Conservation (phyloP, 2,888 invertebrate species). For the Acanthosepion pharaonis region DNA sequence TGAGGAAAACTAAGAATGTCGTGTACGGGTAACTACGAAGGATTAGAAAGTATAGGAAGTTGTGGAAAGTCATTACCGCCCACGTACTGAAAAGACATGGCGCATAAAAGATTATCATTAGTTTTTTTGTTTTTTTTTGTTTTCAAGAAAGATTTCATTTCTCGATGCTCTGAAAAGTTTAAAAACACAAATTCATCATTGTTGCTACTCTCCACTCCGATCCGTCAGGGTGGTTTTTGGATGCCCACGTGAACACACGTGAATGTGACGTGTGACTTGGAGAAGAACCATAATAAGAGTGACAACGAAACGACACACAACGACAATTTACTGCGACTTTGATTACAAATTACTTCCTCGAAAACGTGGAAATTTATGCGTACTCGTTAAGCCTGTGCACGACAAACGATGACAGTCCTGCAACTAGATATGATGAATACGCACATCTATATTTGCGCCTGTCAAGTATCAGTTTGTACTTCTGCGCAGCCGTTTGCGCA, state of each 20-base stretch:
- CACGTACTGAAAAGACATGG: no score
- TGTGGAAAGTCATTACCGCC: no score
- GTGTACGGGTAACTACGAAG: no score
- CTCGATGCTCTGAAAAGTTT: no score
- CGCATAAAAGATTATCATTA: no score
- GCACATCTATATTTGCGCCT: not conserved
- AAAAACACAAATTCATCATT: no score
- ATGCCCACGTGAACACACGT: not conserved
- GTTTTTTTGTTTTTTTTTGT: no score
- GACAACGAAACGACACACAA: not conserved
- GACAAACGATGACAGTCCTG: not conserved
- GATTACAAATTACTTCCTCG: slow-evolving; percentile 13
- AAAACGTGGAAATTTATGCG: not conserved
- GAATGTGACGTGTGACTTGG: not conserved
- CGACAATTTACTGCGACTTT: slow-evolving; percentile 17
- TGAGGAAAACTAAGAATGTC: no score
- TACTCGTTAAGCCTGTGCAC: not conserved
- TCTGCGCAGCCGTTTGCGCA: not conserved
- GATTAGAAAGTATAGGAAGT: no score
- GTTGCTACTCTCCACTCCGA: no score
- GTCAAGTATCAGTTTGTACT: not conserved
- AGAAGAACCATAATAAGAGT: not conserved
- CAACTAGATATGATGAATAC: not conserved
- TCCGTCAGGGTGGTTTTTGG: no score
- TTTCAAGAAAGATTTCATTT: no score